These are phyloP conservation scores for Trachelus tabidus DNA, from an alignment of 2,888 invertebrate genomes.

Conservation along the genomic window DNA sequence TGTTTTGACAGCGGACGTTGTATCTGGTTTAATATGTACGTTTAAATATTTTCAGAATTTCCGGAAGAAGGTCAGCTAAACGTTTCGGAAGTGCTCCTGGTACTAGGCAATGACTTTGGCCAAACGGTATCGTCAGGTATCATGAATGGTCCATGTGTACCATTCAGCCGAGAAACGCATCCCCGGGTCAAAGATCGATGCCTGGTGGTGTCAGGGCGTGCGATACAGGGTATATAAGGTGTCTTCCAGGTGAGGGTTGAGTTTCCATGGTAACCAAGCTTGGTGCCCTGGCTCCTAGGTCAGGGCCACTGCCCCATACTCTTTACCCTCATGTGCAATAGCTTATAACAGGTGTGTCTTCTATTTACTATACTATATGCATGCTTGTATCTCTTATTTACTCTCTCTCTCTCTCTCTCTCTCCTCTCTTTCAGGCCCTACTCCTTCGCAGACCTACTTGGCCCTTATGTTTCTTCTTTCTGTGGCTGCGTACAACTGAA, in stretches of 20 bases:
- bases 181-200: constrained; percentile 22
- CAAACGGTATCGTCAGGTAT: background rate
- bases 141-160: constrained; percentile 18
- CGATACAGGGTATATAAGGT: constrained; percentile 11
- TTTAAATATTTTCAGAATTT: background rate
- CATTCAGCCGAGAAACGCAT: constrained; percentile 17
- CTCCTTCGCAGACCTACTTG: background rate
- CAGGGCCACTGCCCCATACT: constrained; percentile 21
- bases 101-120: background rate
- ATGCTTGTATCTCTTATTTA: background rate
- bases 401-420: background rate
- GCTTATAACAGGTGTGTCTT: constrained; percentile 6
- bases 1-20: background rate
- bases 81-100: background rate
- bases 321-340: background rate
- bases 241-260: constrained; percentile 28
- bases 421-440: background rate
- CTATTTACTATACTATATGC: background rate
- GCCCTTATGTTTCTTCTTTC: background rate
- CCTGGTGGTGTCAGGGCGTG: constrained; percentile 2
- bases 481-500: background rate
- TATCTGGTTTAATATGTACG: background rate
- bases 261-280: constrained; percentile 27
- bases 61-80: background rate
- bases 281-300: constrained; percentile 27